Base-by-base conservation (phyloP, 2,797 vertebrate species). In the Tachyglossus aculeatus region DNA sequence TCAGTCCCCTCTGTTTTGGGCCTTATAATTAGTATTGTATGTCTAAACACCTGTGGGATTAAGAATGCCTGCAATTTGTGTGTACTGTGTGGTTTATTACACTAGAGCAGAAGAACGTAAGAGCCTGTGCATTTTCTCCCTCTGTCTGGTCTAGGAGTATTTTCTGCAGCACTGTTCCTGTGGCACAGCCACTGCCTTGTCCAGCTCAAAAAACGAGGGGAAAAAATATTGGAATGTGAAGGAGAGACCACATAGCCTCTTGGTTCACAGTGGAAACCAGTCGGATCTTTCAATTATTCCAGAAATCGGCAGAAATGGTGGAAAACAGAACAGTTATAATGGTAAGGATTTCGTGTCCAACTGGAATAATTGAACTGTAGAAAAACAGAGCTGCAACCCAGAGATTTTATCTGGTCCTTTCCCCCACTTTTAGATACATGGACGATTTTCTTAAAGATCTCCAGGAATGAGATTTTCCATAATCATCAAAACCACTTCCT, bases 231-330 rank as follows among this genome's bases (percentile, higher is more conserved):
- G 88, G 71, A 10, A 65, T 48, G 77, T 81, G 29, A 91, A 90
- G 40, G 92, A 80, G 68, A 93, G 94, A 38, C 91, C 88, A 40
- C 85, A 89, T 55, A 92, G 90, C 74, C 67, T 92, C 53, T 85
- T 91, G 43, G 87, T 92, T 33, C 92, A 88, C 71, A 93, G 87
- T 59, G 88, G 93, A 56, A 94, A 94, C 11, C n/a, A 92, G 47
- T 95, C 93, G 22, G 95, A 96, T 88, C 92, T 96, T 78, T 94
- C 93, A 69, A 95, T 94, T 77, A 95, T 96, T 83, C 92, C 93
- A 5, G 95, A 96, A 93, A 89, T 90, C 82, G 89, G 89, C 45
- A 86, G 16, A 0, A 92, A 86, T 21, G 77, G 75, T 0, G 86
- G 89, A 56, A 79, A 74, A 67, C 72, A 89, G 57, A 69, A 52